Evolutionary conservation across 2,113 vertebrate genomes (phyloP), one percentile per base, ranked within the genome.

Genomic region (Pseudonaja textilis): DNA sequence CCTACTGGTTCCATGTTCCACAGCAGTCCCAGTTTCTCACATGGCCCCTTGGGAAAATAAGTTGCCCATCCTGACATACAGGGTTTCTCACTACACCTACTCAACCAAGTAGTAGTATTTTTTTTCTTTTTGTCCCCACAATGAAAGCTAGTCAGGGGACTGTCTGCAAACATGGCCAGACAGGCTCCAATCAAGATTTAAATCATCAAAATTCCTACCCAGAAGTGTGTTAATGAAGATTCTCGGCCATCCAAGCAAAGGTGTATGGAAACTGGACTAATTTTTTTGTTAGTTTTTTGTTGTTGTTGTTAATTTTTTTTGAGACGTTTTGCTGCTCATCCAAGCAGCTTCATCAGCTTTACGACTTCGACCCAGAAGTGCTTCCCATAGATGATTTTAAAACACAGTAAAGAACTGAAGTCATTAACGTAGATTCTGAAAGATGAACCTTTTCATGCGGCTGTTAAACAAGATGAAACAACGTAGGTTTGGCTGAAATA

Each of bases 391-490:
- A 52, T 23, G 88, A 54, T 52, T 34, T 59, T 45, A n/a, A 39
- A 54, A 50, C 42, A 61, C 12, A 10, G 26, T 54, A 92, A 92
- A 45, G n/a, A 23, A 22, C 6, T 39, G 34, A 16, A 74, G 18
- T 39, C 69, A 81, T 74, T 34, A 91, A 18, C 4, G 26, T 22
- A 85, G 90, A 5, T 1, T 23, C 2, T 11, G 0, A 29, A 74
- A 52, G 26, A 42, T 25, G 69, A 57, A 42, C 34, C 14, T 0
- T 57, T 0, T 0, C 54, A 57, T 45, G 25, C 2, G 0, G 3
- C 52, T 0, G 0, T 9, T 0, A 57, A 55, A 61, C 59, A 22
- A 20, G 12, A 14, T 25, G 14, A 47, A 6, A 29, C 61, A 16
- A 54, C 9, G 6, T 52, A 4, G 10, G 54, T 2, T 18, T 74